Evolutionary conservation across 2,797 vertebrate species (phyloP).

Genomic region (Leptodactylus fallax): DNA sequence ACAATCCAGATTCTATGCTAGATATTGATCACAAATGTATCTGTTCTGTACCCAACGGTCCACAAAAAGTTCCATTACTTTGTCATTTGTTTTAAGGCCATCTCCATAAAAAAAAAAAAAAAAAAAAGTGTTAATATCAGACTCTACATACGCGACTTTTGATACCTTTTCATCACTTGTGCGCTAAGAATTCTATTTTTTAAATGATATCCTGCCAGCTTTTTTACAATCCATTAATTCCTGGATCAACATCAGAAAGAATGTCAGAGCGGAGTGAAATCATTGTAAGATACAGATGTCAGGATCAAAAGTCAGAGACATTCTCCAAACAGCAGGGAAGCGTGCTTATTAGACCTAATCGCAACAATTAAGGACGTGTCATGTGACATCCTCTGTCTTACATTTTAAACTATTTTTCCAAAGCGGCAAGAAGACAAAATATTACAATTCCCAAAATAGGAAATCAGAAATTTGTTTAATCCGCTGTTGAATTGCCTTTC

Average conservation of each 20-base stretch:
- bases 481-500: conserved; percentile 62
- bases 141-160: conserved; percentile 75
- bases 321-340: conserved; percentile 82
- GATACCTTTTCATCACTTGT: conserved; percentile 80
- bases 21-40: neutral
- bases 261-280: conserved; percentile 92
- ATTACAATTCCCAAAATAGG: conserved; percentile 59
- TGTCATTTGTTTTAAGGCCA: neutral
- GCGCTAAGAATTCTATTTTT: conserved; percentile 83
- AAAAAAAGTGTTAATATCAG: conserved; percentile 70
- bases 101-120: neutral
- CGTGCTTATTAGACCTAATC: conserved; percentile 86
- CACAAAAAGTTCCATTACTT: neutral
- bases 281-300: conserved; percentile 95
- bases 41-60: neutral
- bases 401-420: conserved; percentile 71
- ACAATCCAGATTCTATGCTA: neutral
- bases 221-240: conserved; percentile 99
- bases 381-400: conserved; percentile 79
- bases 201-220: conserved; percentile 88
- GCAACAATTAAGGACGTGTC: conserved; percentile 87
- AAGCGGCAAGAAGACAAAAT: conserved; percentile 70
- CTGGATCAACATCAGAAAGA: conserved; percentile 98
- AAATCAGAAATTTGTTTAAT: conserved; percentile 65
- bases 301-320: conserved; percentile 88